Evolutionary conservation across 2,797 vertebrate genomes (phyloP).

Genomic region (Carapus acus): DNA sequence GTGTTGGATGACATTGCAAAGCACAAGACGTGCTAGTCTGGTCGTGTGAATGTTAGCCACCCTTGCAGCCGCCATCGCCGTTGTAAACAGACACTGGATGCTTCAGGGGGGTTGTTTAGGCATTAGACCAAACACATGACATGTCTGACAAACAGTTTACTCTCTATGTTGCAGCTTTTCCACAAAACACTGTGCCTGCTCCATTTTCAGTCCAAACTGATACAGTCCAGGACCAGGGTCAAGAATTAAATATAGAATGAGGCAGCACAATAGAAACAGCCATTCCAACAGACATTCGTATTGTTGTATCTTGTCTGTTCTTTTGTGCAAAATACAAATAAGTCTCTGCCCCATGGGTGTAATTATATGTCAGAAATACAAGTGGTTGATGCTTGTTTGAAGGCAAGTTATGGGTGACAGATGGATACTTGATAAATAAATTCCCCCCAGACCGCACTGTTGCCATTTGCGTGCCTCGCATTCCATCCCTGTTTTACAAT

Average conservation of each 20-base stretch:
- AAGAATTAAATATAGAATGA: conserved; percentile 33
- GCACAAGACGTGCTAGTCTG: conserved; percentile 48
- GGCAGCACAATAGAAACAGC: conserved; percentile 5
- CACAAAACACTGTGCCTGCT: conserved; percentile 53
- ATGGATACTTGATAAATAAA: conserved; percentile 71
- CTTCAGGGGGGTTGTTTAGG: conserved; percentile 72
- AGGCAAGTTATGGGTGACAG: conserved; percentile 62
- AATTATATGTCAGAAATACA: conserved; percentile 61
- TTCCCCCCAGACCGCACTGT: conserved; percentile 66
- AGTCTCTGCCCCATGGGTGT: conserved; percentile 46
- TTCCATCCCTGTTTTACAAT: conserved; percentile 73
- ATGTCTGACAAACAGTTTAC: conserved; percentile 79
- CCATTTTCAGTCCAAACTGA: conserved; percentile 54
- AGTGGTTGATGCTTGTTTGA: conserved; percentile 54
- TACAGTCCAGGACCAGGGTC: conserved; percentile 53
- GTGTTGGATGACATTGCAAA: conserved; percentile 16
- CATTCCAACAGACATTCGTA: conserved; percentile 10
- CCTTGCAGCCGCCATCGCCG: conserved; percentile 42
- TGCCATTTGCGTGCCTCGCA: conserved; percentile 70
- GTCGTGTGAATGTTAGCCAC: conserved; percentile 31
- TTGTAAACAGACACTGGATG: conserved; percentile 68
- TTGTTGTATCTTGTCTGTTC: neutral
- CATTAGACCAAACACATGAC: conserved; percentile 73
- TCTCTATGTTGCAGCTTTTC: conserved; percentile 61
- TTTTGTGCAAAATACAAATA: conserved; percentile 25